Percentiles rank a stretch among this genome's conserved stretches.
phyloP scores from a whole-genome alignment of 2,888 invertebrate species.

The Ernsta delagoae region DNA sequence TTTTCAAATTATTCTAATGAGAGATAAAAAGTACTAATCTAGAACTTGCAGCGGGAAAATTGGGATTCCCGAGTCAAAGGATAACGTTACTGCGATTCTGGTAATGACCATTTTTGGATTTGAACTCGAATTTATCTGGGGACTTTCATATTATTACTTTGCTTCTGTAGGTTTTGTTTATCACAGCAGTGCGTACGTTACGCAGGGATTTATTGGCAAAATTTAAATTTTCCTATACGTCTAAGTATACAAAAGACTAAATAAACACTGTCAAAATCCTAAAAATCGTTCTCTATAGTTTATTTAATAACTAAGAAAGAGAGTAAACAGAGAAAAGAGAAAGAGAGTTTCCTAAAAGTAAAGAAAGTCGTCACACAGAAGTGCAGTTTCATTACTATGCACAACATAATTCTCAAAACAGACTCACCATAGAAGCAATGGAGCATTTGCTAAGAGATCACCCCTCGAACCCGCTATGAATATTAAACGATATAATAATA shows the following conservation, averaged over 20 bases:
- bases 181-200: neutral
- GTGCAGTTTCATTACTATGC: slow-evolving; percentile 45
- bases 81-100: slow-evolving; percentile 2
- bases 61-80: slow-evolving; percentile 10
- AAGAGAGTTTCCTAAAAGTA: no score
- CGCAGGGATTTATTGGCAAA: no score
- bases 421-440: slow-evolving; percentile 43
- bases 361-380: neutral
- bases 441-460: slow-evolving; percentile 50
- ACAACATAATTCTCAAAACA: slow-evolving; percentile 53
- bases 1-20: slow-evolving; percentile 26
- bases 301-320: no score
- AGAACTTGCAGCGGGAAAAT: slow-evolving; percentile 15
- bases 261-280: no score
- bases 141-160: neutral
- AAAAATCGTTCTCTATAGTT: no score
- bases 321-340: no score
- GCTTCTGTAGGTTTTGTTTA: neutral
- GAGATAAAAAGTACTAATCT: slow-evolving; percentile 20
- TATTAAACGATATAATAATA: slow-evolving; percentile 67
- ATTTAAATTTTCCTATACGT: no score
- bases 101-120: slow-evolving; percentile 6
- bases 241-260: no score
- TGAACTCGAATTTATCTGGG: neutral
- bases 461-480: slow-evolving; percentile 52